Evolutionary conservation across 2,797 vertebrate species (phyloP).

Genomic region (Centropyge bicolor): DNA sequence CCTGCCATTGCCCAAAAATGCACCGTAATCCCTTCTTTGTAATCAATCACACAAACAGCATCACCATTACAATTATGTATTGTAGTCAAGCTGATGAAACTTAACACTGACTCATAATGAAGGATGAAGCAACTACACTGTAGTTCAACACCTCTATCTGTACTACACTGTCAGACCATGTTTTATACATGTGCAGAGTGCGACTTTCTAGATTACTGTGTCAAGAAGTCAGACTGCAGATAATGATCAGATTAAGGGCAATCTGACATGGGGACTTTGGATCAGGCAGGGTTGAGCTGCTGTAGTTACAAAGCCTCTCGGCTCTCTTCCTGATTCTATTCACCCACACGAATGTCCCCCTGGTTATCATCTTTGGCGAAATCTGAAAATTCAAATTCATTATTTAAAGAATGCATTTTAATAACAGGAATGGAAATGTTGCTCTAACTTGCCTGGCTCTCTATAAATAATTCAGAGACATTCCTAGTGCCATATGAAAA

Average conservation of each 20-base stretch:
- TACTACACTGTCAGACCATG: conserved; percentile 1
- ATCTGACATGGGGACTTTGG: conserved; percentile 72
- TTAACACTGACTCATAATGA: neutral
- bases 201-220: conserved; percentile 63
- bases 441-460: conserved; percentile 2
- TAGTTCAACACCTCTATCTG: neutral
- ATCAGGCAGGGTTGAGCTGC: conserved; percentile 53
- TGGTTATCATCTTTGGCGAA: neutral
- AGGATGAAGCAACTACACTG: neutral
- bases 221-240: conserved; percentile 69
- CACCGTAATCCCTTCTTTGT: conserved; percentile 20
- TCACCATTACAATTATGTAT: neutral
- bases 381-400: neutral
- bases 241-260: conserved; percentile 80
- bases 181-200: conserved; percentile 12
- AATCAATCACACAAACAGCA: conserved; percentile 1
- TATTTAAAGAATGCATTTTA: conserved; percentile 13
- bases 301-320: conserved; percentile 49
- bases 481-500: neutral
- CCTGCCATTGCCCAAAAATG: conserved; percentile 8
- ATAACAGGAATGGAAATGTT: neutral
- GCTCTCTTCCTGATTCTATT: conserved; percentile 28
- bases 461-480: conserved; percentile 33
- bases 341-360: conserved; percentile 3
- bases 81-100: neutral